Conservation (phyloP, 2,113 vertebrate genomes). For the Rhizomys pruinosus region DNA sequence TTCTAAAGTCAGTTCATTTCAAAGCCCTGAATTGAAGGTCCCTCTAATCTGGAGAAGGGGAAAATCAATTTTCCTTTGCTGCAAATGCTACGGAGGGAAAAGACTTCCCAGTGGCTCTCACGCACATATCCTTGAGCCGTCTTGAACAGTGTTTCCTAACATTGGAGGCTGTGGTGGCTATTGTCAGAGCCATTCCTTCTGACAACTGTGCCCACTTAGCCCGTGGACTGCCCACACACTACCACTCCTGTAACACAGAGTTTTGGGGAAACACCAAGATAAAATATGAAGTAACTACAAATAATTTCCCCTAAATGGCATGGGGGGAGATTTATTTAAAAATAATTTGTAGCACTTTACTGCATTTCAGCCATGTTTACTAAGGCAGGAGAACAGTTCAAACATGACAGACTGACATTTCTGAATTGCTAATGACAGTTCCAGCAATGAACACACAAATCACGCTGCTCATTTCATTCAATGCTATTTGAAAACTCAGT, state of each 20-base stretch:
- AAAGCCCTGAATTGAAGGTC: not conserved
- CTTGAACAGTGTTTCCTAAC: not conserved
- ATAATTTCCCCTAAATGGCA: not conserved
- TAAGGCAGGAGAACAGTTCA: not conserved
- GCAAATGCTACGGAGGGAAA: not conserved
- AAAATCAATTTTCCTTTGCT: slow-evolving; percentile 14
- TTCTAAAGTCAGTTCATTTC: slow-evolving; percentile 8
- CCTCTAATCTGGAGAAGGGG: not conserved
- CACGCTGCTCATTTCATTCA: not conserved
- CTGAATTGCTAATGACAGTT: slow-evolving; percentile 23
- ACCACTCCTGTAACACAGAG: not conserved
- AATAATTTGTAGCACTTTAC: slow-evolving; percentile 26
- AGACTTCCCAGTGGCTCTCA: not conserved
- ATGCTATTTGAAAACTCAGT: not conserved
- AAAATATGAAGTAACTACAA: not conserved
- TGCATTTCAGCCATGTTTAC: slow-evolving; percentile 5
- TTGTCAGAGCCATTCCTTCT: not conserved
- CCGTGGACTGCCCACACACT: not conserved
- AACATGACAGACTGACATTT: slow-evolving; percentile 36
- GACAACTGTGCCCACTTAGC: not conserved
- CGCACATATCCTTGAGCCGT: not conserved
- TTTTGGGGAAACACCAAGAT: not conserved
- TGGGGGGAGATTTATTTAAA: slow-evolving; percentile 19
- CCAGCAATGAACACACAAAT: slow-evolving; percentile 35
- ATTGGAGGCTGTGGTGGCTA: not conserved